A percentile compares a stretch with the other conserved stretches of the same genome.
Evolutionary conservation across 2,888 invertebrate species (phyloP).

Genomic region (Cordylochernes scorpioides): DNA sequence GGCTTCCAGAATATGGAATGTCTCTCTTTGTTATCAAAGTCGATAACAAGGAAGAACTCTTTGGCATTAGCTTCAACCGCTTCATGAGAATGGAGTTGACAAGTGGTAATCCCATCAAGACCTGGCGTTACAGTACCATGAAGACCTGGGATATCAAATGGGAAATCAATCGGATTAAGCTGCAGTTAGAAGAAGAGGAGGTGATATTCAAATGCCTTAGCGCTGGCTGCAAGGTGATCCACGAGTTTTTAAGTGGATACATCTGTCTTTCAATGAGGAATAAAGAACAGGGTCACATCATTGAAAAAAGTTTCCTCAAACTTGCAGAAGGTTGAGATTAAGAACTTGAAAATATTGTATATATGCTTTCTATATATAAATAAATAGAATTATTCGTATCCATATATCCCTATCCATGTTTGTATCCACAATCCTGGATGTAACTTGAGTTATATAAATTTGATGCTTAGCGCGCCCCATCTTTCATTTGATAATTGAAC

Average conservation of each 20-base stretch:
- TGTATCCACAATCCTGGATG: no score
- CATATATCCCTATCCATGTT: no score
- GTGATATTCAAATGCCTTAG: slow-evolving; percentile 79
- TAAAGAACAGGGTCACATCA: slow-evolving; percentile 87
- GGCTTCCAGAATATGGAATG: slow-evolving; percentile 79
- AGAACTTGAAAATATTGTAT: no score
- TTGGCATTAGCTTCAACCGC: slow-evolving; percentile 78
- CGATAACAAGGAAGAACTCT: slow-evolving; percentile 33
- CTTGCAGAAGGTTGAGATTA: slow-evolving; percentile 80
- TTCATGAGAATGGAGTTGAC: slow-evolving; percentile 81
- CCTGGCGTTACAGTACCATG: slow-evolving; percentile 91
- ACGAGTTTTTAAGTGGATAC: slow-evolving; percentile 98
- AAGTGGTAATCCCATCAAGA: slow-evolving; percentile 77
- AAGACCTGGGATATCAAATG: slow-evolving; percentile 99
- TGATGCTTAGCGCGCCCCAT: no score
- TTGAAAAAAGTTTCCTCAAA: slow-evolving; percentile 94
- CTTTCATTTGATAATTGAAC: no score
- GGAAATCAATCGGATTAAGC: slow-evolving; percentile 95
- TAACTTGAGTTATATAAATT: no score
- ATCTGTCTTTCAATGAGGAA: slow-evolving; percentile 94
- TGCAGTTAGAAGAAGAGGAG: slow-evolving; percentile 71
- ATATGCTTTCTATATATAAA: no score
- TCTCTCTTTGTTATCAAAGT: slow-evolving; percentile 81
- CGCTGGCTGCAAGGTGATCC: slow-evolving; percentile 92
- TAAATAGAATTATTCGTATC: no score